Percentiles rank a stretch among this genome's conserved stretches.
phyloP scores from a whole-genome alignment of 2,888 invertebrate species.

The Aphodius granarius region DNA sequence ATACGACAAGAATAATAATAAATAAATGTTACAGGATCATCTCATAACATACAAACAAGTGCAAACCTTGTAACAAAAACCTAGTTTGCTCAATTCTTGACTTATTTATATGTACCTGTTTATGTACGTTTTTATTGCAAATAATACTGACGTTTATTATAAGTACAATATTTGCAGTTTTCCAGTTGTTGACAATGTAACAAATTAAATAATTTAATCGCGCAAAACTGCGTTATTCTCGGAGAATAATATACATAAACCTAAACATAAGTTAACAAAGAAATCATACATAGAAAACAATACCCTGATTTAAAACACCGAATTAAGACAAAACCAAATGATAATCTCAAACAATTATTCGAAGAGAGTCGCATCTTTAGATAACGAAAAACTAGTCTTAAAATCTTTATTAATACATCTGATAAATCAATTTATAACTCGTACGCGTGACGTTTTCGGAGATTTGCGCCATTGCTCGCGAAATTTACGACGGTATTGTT shows the following conservation, averaged over 20 bases:
- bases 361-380: not conserved
- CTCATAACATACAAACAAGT: not conserved
- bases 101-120: not conserved
- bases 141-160: not conserved
- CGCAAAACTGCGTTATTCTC: not conserved
- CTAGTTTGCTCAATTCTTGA: not conserved
- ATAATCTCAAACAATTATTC: not conserved
- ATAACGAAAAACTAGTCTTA: not conserved
- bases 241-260: not conserved
- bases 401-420: not conserved
- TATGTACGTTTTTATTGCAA: too few species aligned
- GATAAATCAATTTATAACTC: not conserved
- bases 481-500: not conserved
- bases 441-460: not conserved
- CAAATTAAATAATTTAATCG: not conserved
- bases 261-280: not conserved
- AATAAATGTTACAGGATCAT: not conserved
- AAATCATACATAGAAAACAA: not conserved
- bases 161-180: not conserved
- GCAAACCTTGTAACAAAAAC: not conserved
- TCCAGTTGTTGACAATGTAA: not conserved
- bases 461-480: not conserved
- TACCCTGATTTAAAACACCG: not conserved
- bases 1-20: not conserved
- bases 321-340: not conserved